A percentile compares a stretch with the other conserved stretches of the same genome.
phyloP scores from a whole-genome alignment of 2,888 invertebrate species.

The Drosophila algonquin region DNA sequence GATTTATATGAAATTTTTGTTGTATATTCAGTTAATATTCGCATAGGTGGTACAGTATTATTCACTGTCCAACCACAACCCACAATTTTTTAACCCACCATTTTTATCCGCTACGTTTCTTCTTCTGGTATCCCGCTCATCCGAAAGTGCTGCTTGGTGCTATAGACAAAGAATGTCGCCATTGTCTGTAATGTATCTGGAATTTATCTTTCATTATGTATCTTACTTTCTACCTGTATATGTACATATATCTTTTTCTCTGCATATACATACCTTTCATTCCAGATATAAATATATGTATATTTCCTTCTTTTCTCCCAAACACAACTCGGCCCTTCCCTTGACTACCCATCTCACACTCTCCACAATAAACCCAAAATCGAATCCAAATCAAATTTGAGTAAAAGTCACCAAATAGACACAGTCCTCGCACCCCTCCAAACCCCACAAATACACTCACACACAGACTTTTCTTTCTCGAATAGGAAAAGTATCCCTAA shows the following conservation, averaged over 20 bases:
- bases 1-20: no score
- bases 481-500: conserved; percentile 16
- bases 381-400: conserved; percentile 36
- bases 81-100: no score
- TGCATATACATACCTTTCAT: background rate
- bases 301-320: background rate
- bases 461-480: conserved; percentile 4
- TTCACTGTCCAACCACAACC: no score
- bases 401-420: conserved; percentile 41
- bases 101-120: no score
- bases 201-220: background rate
- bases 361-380: background rate
- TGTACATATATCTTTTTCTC: no score
- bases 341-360: background rate
- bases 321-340: background rate
- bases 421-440: background rate
- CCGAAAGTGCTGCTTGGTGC: no score
- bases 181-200: no score
- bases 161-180: no score
- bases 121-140: no score
- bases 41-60: no score
- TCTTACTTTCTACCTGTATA: no score
- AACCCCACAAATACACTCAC: conserved; percentile 2
- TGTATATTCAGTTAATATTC: no score
- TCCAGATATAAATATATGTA: background rate